Percentiles rank a stretch among this genome's conserved stretches.
These are phyloP conservation scores for Mylabris phalerata DNA, from an alignment of 1,140 invertebrate genomes.

Conservation along the genomic window DNA sequence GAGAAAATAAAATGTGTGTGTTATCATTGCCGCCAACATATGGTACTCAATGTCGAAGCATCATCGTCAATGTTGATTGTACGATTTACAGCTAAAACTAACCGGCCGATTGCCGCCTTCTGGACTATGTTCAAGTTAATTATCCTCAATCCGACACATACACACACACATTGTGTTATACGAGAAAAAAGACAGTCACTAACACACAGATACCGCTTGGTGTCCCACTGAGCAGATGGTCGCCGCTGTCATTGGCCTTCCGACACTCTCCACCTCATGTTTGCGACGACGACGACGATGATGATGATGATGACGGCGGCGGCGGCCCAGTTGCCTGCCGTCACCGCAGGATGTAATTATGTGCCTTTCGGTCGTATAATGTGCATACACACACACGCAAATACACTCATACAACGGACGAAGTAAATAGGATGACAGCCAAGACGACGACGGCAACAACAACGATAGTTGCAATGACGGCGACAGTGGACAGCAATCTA, in stretches of 20 bases:
- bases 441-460: no score
- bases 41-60: no score
- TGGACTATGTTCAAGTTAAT: conserved; percentile 6
- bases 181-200: conserved; percentile 3
- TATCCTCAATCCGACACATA: background rate
- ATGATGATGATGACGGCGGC: no score
- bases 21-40: no score
- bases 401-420: no score
- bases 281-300: background rate
- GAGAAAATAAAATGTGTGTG: no score
- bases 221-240: conserved; percentile 16
- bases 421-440: no score
- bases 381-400: background rate
- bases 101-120: conserved; percentile 8
- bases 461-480: no score
- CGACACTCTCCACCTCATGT: background rate
- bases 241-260: conserved; percentile 13
- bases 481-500: no score
- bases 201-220: background rate
- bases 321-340: background rate
- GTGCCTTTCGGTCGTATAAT: background rate
- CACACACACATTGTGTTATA: background rate
- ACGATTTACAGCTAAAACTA: conserved; percentile 6
- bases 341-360: conserved; percentile 15
- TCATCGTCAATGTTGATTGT: no score